Conservation (phyloP, 2,888 invertebrate genomes). For the Cosmia pyralina region DNA sequence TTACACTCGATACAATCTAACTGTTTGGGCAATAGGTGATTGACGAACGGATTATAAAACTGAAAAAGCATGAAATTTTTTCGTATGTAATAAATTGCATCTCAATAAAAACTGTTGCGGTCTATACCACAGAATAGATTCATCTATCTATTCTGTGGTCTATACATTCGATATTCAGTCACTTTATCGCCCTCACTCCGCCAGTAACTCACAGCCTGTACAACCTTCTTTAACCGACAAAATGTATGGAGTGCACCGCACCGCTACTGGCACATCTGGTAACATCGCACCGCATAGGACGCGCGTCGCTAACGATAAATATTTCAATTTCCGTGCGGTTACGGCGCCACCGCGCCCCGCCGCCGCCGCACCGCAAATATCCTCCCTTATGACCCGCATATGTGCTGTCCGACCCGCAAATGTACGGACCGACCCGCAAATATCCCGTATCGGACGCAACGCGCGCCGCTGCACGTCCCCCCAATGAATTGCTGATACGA, state of each 20-base stretch:
- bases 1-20: not conserved
- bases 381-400: not conserved
- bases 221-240: conserved; percentile 8
- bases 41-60: not conserved
- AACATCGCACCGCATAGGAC: conserved; percentile 15
- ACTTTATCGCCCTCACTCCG: not conserved
- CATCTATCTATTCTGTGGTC: no score
- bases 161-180: not conserved
- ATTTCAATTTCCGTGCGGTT: conserved; percentile 53
- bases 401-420: conserved; percentile 2
- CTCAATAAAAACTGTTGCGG: not conserved
- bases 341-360: no score
- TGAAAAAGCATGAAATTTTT: not conserved
- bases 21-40: not conserved
- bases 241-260: conserved; percentile 15
- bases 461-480: conserved; percentile 6
- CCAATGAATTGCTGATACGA: conserved; percentile 59
- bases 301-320: conserved; percentile 36
- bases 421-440: conserved; percentile 19
- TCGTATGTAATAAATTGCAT: not conserved
- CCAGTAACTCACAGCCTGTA: conserved; percentile 11
- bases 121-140: no score
- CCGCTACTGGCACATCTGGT: conserved; percentile 8
- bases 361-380: conserved; percentile 40
- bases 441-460: not conserved